A percentile compares a stretch with the other conserved stretches of the same genome.
Evolutionary conservation across 2,797 vertebrate species (phyloP).

Genomic region (Adrianichthys oophorus): DNA sequence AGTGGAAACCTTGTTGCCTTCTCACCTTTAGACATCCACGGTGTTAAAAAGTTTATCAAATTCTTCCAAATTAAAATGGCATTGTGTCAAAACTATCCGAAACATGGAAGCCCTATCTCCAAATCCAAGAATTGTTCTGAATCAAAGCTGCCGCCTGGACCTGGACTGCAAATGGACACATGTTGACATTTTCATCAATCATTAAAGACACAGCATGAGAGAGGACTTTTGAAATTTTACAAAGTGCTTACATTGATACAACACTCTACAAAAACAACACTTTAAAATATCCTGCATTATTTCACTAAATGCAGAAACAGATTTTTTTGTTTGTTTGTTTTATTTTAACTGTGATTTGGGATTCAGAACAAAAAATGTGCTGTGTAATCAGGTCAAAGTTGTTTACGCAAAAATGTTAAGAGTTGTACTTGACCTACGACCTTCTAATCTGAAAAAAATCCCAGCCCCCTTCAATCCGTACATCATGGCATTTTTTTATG

Average conservation of each 20-base stretch:
- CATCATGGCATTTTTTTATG: slow-evolving; percentile 1
- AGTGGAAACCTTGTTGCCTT: not conserved
- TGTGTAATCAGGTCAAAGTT: slow-evolving; percentile 16
- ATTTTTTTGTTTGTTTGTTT: not conserved
- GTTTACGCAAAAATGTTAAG: slow-evolving; percentile 19
- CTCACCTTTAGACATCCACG: slow-evolving; percentile 43
- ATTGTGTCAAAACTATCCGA: slow-evolving; percentile 15
- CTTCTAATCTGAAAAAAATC: not conserved
- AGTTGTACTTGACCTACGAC: slow-evolving; percentile 20
- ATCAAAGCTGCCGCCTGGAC: slow-evolving; percentile 43
- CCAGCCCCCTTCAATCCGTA: slow-evolving; percentile 4
- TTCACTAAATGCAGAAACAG: not conserved
- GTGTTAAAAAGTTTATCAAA: slow-evolving; percentile 3
- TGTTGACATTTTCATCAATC: slow-evolving; percentile 78
- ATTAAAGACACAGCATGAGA: slow-evolving; percentile 59
- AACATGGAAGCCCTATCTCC: not conserved
- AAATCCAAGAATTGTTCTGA: slow-evolving; percentile 35
- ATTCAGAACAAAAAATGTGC: not conserved
- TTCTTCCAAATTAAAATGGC: slow-evolving; percentile 14
- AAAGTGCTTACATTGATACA: too few species aligned
- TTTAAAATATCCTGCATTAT: not conserved
- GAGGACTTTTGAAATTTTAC: slow-evolving; percentile 21
- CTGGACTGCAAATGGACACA: slow-evolving; percentile 54
- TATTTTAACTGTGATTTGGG: not conserved
- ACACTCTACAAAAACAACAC: not conserved